Base-by-base conservation (phyloP, 2,113 vertebrate genomes). In the Dendrocopos noguchii region DNA sequence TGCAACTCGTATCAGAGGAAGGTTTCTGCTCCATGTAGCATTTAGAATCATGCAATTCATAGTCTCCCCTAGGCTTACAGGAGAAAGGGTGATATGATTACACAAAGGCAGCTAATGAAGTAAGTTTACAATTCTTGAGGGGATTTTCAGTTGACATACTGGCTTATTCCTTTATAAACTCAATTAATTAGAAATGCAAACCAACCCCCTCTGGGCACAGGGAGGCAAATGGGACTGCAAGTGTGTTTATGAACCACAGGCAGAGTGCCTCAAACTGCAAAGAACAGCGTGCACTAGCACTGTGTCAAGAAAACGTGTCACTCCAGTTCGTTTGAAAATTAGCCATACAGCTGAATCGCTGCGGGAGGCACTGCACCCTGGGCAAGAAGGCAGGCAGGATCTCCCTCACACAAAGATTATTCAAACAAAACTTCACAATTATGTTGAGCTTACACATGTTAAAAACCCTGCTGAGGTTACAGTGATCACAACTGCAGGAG, bases 381-480 rank as follows among this genome's bases (percentile, higher is more conserved):
- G 70, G 78, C 52, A 79, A 55, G 81, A 52, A 68, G 73, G 72
- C 80, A 80, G 81, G 92, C 92, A 78, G 78, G 78, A 83, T 91
- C 80, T 57, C 80, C 91, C 87, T 73, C 78, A 60, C 18, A 66
- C 73, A 83, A 72, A 88, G 85, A 94, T 95, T 94, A 92, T 91
- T 94, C 92, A 95, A 96, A 96, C 22, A 90, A 94, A 91, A 93
- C 80, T 84, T 83, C 67, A 75, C 76, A n/a, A 82, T 88, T 95
- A 91, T 94, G 89, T 93, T 94, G 87, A 94, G 91, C 91, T 95
- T 94, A 96, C 84, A 84, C 91, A 91, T 97, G 94, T 92, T 96
- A 94, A 93, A 96, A 91, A 86, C 86, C 94, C 94, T 93, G 92
- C 95, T 94, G 95, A 90, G 95, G 88, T 82, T 93, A 95, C 75